Base-by-base conservation (phyloP, 2,888 invertebrate genomes). In the Rhagonycha lutea region DNA sequence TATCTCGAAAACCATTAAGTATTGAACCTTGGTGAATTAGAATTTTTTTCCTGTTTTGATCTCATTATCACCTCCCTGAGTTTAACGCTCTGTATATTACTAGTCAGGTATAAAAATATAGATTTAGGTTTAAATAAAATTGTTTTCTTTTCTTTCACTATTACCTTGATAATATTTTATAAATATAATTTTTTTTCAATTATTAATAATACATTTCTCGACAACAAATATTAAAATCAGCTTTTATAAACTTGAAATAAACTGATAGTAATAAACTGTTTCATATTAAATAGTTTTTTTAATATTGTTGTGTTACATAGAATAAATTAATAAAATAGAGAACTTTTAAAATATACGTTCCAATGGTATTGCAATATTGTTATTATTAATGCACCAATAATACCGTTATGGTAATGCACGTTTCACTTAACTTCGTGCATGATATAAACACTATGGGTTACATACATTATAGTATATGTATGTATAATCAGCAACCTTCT, bases 321-420 rank as follows among this genome's bases (percentile, higher is more conserved):
- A 47, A 47, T 47, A 47, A 47, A 47, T 47, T 47, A 47, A 47
- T 47, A 47, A 47, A 47, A 47, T 47, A 47, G n/a, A 47, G n/a
- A 47, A 47, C 47, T 47, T 47, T 47, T 47, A 47, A 32, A 68
- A 32, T 29, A 68, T 11, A 29, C 24, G 32, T 68, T 47, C n/a
- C 47, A 47, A 29, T 14, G 4, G 47, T 73, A 62, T 73, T 28
- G 73, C 60, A 73, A 73, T 47, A 47, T 73, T 69, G 62, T 14
- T 63, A 70, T 18, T 74, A 74, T 65, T 47, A 74, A 70, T 74
- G 68, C 70, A 70, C 65, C 28, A 70, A 24, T 28, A 63, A 69
- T 72, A 76, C 76, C 74, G 78, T 78, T 76, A 78, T 68, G 14
- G 69, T 61, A 74, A 74, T 70, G 72, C 76, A 74, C 75, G 75